Percentiles rank a stretch among this genome's conserved stretches.
Conservation (phyloP, 2,797 vertebrate genomes). For the Fistularia commersonii region DNA sequence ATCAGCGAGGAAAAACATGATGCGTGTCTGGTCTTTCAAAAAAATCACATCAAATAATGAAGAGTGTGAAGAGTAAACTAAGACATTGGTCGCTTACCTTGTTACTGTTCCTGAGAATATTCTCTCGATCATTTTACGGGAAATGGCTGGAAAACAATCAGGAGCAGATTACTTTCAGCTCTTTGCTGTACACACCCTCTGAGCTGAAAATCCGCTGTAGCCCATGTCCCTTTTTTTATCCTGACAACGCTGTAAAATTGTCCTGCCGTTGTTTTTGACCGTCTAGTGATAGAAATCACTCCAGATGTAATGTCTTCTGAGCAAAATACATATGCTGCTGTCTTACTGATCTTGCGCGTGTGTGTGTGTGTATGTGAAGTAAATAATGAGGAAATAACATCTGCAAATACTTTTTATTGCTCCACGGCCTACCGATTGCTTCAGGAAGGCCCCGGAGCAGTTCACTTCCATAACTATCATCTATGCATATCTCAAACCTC, state of each 20-base stretch:
- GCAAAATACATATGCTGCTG: slow-evolving; percentile 46
- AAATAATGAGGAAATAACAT: neutral
- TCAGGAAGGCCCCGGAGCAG: too few species aligned
- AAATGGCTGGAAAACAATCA: slow-evolving; percentile 80
- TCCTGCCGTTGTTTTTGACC: slow-evolving; percentile 54
- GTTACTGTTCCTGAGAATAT: slow-evolving; percentile 97
- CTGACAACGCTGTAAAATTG: slow-evolving; percentile 57
- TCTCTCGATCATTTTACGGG: slow-evolving; percentile 87
- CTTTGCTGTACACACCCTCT: too few species aligned
- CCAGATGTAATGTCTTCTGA: slow-evolving; percentile 67
- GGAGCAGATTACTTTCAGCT: slow-evolving; percentile 16
- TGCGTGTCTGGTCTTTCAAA: too few species aligned
- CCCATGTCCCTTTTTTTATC: slow-evolving; percentile 32
- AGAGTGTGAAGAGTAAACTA: too few species aligned
- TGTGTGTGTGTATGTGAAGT: slow-evolving; percentile 16
- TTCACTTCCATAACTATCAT: too few species aligned
- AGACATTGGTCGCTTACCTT: slow-evolving; percentile 70
- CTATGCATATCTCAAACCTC: too few species aligned
- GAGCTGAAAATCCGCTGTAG: slow-evolving; percentile 51
- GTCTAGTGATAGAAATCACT: slow-evolving; percentile 42
- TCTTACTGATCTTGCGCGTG: slow-evolving; percentile 37
- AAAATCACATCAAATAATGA: too few species aligned
- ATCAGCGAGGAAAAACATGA: too few species aligned
- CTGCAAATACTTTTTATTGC: slow-evolving; percentile 5
- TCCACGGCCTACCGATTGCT: neutral